A percentile compares a stretch with the other conserved stretches of the same genome.
Conservation (phyloP, 2,113 vertebrate genomes). For the Aramus guarauna region DNA sequence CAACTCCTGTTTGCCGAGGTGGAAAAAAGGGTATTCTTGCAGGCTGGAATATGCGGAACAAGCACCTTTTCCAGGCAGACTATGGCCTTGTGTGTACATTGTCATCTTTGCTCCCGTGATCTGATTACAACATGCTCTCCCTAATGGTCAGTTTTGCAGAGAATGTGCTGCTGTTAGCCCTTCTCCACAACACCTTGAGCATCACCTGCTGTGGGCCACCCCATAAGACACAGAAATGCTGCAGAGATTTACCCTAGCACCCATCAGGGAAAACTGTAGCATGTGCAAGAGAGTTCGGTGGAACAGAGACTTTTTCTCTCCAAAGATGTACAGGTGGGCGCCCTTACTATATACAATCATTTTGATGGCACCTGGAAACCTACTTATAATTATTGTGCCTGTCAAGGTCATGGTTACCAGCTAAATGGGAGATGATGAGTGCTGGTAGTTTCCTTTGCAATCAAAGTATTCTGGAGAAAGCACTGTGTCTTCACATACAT, state of each 20-base stretch:
- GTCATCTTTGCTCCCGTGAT: not conserved
- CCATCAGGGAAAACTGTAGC: not conserved
- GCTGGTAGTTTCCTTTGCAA: not conserved
- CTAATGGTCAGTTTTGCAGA: not conserved
- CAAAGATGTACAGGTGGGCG: not conserved
- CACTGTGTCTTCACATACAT: not conserved
- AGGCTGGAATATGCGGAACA: not conserved
- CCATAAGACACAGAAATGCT: not conserved
- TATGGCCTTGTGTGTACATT: not conserved
- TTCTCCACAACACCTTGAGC: not conserved
- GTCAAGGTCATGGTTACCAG: not conserved
- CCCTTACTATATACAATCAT: not conserved
- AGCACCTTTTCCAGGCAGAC: not conserved
- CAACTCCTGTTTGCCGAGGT: not conserved
- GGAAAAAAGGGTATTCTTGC: not conserved
- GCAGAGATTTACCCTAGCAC: not conserved
- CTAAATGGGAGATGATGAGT: not conserved
- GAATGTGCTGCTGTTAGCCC: not conserved
- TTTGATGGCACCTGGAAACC: not conserved
- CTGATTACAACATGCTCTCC: not conserved
- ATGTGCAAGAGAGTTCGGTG: not conserved
- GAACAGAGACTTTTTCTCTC: not conserved
- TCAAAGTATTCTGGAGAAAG: not conserved
- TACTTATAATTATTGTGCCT: not conserved
- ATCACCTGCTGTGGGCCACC: not conserved